A percentile compares a stretch with the other conserved stretches of the same genome.
Conservation (phyloP, 2,113 vertebrate species). For the Pitta sordida region DNA sequence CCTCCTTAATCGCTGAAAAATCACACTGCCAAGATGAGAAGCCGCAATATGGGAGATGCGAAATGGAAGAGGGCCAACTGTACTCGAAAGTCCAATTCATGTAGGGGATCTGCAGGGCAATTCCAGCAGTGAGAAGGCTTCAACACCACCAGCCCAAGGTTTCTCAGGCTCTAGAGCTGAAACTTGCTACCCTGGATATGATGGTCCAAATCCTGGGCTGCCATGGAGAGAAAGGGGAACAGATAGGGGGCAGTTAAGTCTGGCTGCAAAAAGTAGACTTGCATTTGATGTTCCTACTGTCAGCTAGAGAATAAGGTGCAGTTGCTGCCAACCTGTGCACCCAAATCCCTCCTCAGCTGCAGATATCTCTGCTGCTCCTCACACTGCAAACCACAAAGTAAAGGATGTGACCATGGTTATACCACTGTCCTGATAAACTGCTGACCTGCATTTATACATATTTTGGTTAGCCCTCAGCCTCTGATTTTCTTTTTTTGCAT, state of each 20-base stretch:
- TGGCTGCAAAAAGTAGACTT: background rate
- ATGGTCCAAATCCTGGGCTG: background rate
- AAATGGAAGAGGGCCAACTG: too few relatives aligned
- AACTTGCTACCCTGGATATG: background rate
- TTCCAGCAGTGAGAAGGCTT: background rate
- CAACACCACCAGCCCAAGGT: background rate
- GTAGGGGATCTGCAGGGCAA: background rate
- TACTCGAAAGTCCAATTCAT: background rate
- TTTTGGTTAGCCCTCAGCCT: background rate
- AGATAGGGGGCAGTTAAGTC: too few relatives aligned
- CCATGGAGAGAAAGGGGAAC: background rate
- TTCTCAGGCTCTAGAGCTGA: background rate
- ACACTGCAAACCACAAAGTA: background rate
- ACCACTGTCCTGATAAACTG: background rate
- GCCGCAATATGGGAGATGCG: too few relatives aligned
- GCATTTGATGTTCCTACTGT: background rate
- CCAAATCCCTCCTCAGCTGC: background rate
- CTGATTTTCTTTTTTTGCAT: background rate
- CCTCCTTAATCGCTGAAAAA: too few relatives aligned
- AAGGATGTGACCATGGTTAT: background rate
- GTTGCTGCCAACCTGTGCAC: background rate
- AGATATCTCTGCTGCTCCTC: background rate
- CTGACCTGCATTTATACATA: background rate
- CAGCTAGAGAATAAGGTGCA: background rate
- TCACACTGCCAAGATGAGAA: too few relatives aligned